phyloP scores from a whole-genome alignment of 2,113 vertebrate species.

The Pelobates fuscus region DNA sequence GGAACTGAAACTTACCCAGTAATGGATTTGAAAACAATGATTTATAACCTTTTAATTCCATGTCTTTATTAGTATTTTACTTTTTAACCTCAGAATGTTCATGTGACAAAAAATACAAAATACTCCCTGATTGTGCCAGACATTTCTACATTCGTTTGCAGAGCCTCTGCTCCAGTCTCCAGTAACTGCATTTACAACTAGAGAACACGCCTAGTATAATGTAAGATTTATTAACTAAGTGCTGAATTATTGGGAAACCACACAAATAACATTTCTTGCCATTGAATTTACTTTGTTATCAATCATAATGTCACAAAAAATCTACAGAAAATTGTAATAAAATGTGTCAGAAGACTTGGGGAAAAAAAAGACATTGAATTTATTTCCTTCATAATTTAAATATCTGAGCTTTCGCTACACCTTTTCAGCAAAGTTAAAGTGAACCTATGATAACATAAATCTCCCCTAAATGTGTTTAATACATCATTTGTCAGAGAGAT shows the following conservation, averaged over 20 bases:
- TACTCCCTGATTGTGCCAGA: background rate
- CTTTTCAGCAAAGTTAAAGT: background rate
- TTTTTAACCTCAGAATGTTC: constrained; percentile 32
- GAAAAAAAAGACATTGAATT: background rate
- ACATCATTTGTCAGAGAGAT: too few relatives aligned
- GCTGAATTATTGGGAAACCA: constrained; percentile 35
- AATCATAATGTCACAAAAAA: constrained; percentile 39
- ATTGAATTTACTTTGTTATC: constrained; percentile 34
- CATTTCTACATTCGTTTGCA: constrained; percentile 5
- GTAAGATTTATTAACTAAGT: constrained; percentile 42
- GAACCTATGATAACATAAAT: too few relatives aligned
- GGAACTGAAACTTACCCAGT: too few relatives aligned
- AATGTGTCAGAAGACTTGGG: constrained; percentile 7
- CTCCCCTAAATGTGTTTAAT: too few relatives aligned
- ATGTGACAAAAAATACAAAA: constrained; percentile 11
- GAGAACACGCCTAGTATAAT: constrained; percentile 1
- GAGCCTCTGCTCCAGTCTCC: background rate
- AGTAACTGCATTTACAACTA: constrained; percentile 21
- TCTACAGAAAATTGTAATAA: constrained; percentile 17
- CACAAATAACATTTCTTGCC: constrained; percentile 36
- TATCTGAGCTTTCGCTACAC: background rate
- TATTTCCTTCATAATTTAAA: background rate
- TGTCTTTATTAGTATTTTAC: constrained; percentile 35
- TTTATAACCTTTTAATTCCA: constrained; percentile 38
- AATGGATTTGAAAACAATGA: constrained; percentile 9